Evolutionary conservation across 2,888 invertebrate genomes (phyloP).

Genomic region (Campoplex capitator): DNA sequence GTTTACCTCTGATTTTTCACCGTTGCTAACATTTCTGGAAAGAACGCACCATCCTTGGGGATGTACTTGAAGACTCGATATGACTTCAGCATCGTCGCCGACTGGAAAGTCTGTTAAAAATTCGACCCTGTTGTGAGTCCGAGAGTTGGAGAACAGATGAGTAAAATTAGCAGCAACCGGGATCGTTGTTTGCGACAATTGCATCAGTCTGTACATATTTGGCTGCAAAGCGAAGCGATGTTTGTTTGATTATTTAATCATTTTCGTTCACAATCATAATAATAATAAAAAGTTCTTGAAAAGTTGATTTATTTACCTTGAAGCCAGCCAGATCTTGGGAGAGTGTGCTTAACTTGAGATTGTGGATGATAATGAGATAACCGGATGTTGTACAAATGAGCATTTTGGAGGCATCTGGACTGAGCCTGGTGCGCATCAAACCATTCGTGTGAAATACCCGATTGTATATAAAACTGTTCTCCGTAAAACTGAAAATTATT

Average conservation of each 20-base stretch:
- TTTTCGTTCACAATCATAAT: not conserved
- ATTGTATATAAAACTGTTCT: conserved; percentile 91
- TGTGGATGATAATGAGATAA: conserved; percentile 94
- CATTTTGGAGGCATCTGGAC: conserved; percentile 94
- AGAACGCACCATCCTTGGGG: conserved; percentile 96
- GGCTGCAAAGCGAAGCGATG: conserved; percentile 87
- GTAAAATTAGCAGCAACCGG: conserved; percentile 93
- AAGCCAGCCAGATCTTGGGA: conserved; percentile 93
- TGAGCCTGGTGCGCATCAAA: conserved; percentile 94
- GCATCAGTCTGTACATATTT: conserved; percentile 95
- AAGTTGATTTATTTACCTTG: conserved; percentile 86
- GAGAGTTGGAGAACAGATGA: conserved; percentile 90
- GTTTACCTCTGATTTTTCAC: conserved; percentile 93
- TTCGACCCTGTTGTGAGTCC: conserved; percentile 94
- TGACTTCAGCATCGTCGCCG: conserved; percentile 94
- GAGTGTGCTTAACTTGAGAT: conserved; percentile 92
- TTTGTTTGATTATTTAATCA: not conserved
- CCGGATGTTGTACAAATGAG: conserved; percentile 96
- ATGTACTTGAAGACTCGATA: conserved; percentile 95
- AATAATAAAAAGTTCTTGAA: not conserved
- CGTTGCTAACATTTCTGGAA: conserved; percentile 94
- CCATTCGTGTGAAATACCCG: conserved; percentile 94
- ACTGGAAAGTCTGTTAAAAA: conserved; percentile 95
- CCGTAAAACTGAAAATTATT: conserved; percentile 86
- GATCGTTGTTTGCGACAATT: conserved; percentile 92